Evolutionary conservation across 1,140 invertebrate genomes (phyloP).

Genomic region (Nilaparvata lugens): DNA sequence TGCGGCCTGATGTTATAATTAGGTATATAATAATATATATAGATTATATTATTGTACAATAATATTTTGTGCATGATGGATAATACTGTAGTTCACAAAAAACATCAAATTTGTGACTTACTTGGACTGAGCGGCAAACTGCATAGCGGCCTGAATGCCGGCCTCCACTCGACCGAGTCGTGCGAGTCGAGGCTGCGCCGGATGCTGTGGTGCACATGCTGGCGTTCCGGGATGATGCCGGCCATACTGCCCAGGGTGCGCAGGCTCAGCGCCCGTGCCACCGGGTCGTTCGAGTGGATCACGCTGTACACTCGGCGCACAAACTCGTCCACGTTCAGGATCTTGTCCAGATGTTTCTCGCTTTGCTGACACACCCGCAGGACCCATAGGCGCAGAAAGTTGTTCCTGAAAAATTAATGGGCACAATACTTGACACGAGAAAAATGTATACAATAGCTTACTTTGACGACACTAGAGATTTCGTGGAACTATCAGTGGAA

Average conservation of each 20-base stretch:
- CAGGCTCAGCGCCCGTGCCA: conserved; percentile 83
- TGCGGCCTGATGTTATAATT: too few relatives aligned
- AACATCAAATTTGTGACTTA: too few relatives aligned
- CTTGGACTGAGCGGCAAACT: conserved; percentile 88
- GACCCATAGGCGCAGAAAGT: conserved; percentile 90
- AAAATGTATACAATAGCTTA: too few relatives aligned
- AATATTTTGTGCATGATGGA: too few relatives aligned
- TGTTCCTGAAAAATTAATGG: conserved; percentile 58
- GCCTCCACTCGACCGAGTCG: conserved; percentile 92
- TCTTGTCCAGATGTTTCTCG: conserved; percentile 94
- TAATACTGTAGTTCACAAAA: too few relatives aligned
- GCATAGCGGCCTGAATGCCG: conserved; percentile 87
- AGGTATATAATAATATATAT: too few relatives aligned
- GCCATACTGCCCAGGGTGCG: conserved; percentile 86
- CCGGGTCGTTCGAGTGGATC: conserved; percentile 93
- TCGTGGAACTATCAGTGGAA: too few relatives aligned
- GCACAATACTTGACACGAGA: too few relatives aligned
- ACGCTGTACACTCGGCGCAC: conserved; percentile 87
- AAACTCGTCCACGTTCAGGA: conserved; percentile 93
- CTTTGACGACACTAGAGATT: too few relatives aligned
- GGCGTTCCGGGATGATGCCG: conserved; percentile 83
- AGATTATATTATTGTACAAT: too few relatives aligned
- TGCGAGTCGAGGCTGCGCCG: conserved; percentile 85
- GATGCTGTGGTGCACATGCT: conserved; percentile 93
- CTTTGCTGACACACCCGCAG: conserved; percentile 88